Percentiles rank a stretch among this genome's conserved stretches.
phyloP scores from a whole-genome alignment of 2,888 invertebrate genomes.

The Notodonta ziczac region DNA sequence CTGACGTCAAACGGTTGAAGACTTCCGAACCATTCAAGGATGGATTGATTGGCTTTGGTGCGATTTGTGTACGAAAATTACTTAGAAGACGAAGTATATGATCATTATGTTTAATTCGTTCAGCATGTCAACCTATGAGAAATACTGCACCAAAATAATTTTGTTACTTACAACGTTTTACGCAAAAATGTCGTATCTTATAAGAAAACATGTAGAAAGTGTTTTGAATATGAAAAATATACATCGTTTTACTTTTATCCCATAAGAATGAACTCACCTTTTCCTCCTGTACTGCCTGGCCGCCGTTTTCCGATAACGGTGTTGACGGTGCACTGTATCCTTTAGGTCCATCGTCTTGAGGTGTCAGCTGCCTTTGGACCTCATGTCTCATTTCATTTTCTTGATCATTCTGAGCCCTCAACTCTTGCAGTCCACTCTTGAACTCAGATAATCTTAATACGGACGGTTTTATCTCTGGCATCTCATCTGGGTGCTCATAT shows the following conservation, averaged over 20 bases:
- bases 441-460: conserved; percentile 80
- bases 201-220: no score
- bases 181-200: no score
- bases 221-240: no score
- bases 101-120: no score
- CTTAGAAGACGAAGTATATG: not conserved
- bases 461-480: conserved; percentile 80
- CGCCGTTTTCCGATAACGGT: conserved; percentile 79
- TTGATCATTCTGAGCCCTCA: conserved; percentile 70
- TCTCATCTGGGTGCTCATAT: conserved; percentile 80
- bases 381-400: conserved; percentile 61
- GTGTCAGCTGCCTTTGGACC: conserved; percentile 73
- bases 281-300: conserved; percentile 77
- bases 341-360: conserved; percentile 78
- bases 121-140: no score
- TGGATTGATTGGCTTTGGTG: not conserved
- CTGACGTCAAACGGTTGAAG: conserved; percentile 65
- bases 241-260: not conserved
- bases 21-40: conserved; percentile 80
- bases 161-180: no score
- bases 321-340: conserved; percentile 82
- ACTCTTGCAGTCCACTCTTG: conserved; percentile 76
- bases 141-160: no score
- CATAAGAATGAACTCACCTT: conserved; percentile 67
- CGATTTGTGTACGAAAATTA: not conserved